Conservation (phyloP, 2,113 vertebrate genomes). For the Ptyas mucosa region DNA sequence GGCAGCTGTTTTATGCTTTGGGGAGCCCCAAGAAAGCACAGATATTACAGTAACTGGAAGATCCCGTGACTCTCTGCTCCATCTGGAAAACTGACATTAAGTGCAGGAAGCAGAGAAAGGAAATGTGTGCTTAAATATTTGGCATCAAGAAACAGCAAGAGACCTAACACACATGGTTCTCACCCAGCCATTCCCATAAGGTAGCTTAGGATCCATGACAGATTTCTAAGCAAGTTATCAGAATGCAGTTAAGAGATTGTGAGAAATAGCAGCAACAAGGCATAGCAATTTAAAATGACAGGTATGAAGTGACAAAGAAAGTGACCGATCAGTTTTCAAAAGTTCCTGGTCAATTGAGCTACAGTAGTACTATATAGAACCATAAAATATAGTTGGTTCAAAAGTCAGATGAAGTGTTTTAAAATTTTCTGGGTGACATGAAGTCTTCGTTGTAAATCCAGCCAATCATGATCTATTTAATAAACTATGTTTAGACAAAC, state of each 20-base stretch:
- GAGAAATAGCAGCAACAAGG: neutral
- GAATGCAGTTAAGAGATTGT: neutral
- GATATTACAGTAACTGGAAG: neutral
- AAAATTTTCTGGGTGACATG: neutral
- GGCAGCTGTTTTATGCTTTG: neutral
- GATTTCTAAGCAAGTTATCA: neutral
- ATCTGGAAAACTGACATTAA: slow-evolving; percentile 17
- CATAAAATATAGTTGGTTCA: neutral
- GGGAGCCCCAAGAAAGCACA: neutral
- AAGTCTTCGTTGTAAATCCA: neutral
- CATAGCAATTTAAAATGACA: neutral
- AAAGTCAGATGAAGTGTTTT: neutral
- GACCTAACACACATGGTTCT: neutral
- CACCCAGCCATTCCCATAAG: neutral
- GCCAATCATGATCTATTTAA: neutral
- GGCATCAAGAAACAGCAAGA: neutral
- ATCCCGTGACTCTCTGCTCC: neutral
- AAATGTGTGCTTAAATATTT: slow-evolving; percentile 17
- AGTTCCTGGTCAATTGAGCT: neutral
- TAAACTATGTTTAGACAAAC: neutral
- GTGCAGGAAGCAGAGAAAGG: neutral
- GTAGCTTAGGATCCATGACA: neutral
- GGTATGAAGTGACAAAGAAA: neutral
- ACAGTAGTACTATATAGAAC: neutral
- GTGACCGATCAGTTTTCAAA: neutral